Conservation (phyloP, 92 coral and sea anemone species). For the Epizoanthus fatuus region DNA sequence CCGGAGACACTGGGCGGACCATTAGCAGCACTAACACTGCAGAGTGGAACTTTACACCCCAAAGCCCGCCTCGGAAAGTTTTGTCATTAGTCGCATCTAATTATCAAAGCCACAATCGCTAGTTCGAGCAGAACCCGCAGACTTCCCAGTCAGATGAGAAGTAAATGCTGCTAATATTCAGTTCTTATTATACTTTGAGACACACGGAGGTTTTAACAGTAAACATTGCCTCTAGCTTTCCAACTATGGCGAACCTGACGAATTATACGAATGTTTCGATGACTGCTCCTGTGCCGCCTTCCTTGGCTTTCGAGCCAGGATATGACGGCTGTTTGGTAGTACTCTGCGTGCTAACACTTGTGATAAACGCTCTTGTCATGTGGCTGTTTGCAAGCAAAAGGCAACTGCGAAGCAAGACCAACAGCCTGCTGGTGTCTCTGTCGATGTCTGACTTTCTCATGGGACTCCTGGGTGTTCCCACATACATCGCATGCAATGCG, state of each 20-base stretch:
- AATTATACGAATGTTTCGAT: not conserved
- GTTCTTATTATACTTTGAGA: not conserved
- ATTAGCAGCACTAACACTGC: not conserved
- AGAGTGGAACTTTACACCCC: not conserved
- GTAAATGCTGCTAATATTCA: not conserved
- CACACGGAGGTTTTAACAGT: not conserved
- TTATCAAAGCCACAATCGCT: not conserved
- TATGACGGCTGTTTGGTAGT: slow-evolving; percentile 81
- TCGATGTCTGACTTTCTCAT: slow-evolving; percentile 84
- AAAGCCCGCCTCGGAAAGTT: not conserved
- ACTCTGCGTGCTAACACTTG: slow-evolving; percentile 71
- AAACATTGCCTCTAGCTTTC: not conserved
- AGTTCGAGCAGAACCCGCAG: not conserved
- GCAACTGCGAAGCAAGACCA: slow-evolving; percentile 81
- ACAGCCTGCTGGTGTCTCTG: slow-evolving; percentile 75
- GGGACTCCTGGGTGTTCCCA: slow-evolving; percentile 85
- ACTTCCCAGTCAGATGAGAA: not conserved
- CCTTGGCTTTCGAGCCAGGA: slow-evolving; percentile 53
- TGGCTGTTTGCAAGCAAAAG: slow-evolving; percentile 74
- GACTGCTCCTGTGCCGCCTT: not conserved
- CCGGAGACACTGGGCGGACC: not conserved
- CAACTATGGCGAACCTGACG: slow-evolving; percentile 17
- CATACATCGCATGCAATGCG: slow-evolving; percentile 78
- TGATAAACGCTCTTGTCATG: slow-evolving; percentile 71
- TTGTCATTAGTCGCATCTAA: not conserved